phyloP scores from a whole-genome alignment of 1,140 invertebrate species.

The Pentalonia nigronervosa region DNA sequence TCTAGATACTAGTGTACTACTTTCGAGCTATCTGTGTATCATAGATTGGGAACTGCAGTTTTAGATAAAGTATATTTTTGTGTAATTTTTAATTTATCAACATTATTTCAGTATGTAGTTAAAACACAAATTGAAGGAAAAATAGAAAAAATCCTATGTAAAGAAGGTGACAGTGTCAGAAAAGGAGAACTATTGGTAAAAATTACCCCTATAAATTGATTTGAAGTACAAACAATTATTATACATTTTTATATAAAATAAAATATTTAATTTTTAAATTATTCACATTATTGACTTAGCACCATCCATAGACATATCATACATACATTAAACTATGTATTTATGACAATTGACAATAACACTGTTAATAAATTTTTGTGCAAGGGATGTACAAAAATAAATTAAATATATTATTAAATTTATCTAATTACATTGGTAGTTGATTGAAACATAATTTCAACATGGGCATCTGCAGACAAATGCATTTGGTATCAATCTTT shows the following conservation, averaged over 20 bases:
- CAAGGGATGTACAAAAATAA: too few relatives aligned
- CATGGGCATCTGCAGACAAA: too few relatives aligned
- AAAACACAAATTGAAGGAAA: conserved; percentile 79
- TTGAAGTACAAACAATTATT: conserved; percentile 57
- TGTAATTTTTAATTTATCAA: conserved; percentile 47
- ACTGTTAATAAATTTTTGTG: not conserved
- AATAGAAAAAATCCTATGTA: conserved; percentile 77
- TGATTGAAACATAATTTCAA: too few relatives aligned
- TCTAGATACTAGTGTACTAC: too few relatives aligned
- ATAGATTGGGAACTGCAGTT: too few relatives aligned
- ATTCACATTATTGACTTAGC: not conserved
- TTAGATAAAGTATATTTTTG: not conserved
- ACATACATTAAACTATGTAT: not conserved
- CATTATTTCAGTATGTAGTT: conserved; percentile 77
- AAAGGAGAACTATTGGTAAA: conserved; percentile 76
- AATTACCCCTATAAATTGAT: conserved; percentile 61
- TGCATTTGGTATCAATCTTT: too few relatives aligned
- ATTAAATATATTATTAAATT: too few relatives aligned
- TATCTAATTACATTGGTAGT: too few relatives aligned
- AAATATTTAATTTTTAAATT: not conserved
- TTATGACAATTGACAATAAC: not conserved
- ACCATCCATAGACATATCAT: not conserved
- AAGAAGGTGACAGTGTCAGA: conserved; percentile 81
- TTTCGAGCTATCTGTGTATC: too few relatives aligned
- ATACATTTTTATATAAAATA: not conserved